Evolutionary conservation across 1,140 invertebrate genomes (phyloP).

Genomic region (Mylabris phalerata): DNA sequence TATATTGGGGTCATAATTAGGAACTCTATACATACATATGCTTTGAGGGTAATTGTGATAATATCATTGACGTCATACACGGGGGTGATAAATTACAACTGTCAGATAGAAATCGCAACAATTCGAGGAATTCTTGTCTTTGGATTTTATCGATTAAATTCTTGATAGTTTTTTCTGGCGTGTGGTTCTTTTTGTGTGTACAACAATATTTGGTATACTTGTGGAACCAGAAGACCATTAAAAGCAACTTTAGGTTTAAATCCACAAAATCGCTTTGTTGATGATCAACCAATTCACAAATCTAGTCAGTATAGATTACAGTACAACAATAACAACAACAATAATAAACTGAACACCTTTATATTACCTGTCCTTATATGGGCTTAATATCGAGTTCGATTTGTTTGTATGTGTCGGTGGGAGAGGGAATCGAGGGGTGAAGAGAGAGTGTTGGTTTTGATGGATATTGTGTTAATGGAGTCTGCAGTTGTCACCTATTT

Average conservation of each 20-base stretch:
- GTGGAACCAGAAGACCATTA: neutral
- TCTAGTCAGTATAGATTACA: conserved; percentile 5
- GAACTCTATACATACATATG: too few species aligned
- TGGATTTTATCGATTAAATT: too few species aligned
- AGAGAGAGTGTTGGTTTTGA: neutral
- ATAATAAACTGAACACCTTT: neutral
- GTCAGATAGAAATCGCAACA: too few species aligned
- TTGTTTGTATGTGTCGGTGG: too few species aligned
- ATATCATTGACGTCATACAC: conserved; percentile 20
- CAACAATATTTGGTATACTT: neutral
- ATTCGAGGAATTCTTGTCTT: too few species aligned
- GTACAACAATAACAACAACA: neutral
- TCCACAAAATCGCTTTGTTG: conserved; percentile 7
- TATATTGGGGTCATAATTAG: too few species aligned
- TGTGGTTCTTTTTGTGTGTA: too few species aligned
- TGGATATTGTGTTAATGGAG: conserved; percentile 15
- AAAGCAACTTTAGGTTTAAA: neutral
- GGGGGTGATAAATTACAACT: conserved; percentile 12
- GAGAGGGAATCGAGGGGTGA: too few species aligned
- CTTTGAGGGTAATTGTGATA: neutral
- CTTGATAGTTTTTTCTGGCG: too few species aligned
- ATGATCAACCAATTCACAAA: neutral
- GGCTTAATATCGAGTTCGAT: neutral
- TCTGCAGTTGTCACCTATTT: conserved; percentile 10
- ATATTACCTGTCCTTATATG: neutral